These are phyloP conservation scores for Bombus difficillimus DNA, from an alignment of 1,140 invertebrate species.

Conservation along the genomic window DNA sequence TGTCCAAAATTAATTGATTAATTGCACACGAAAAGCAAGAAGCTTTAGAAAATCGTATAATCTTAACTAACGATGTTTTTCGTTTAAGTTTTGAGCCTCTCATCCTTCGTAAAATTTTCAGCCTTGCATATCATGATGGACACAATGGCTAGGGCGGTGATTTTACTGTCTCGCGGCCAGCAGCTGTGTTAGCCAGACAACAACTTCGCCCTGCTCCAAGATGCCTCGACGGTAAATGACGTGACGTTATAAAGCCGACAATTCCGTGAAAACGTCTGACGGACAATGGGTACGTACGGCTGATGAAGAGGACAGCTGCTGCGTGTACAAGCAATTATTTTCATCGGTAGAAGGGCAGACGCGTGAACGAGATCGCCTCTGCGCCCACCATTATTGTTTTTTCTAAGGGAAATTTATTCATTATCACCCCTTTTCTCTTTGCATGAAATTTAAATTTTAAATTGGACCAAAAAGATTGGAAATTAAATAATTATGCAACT, in stretches of 20 bases:
- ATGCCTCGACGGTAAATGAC: slow-evolving; percentile 48
- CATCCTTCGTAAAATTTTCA: not conserved
- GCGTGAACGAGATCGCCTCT: slow-evolving; percentile 17
- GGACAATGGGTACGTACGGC: slow-evolving; percentile 32
- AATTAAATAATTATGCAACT: not conserved
- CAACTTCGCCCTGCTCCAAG: slow-evolving; percentile 16
- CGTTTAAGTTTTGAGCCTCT: not conserved
- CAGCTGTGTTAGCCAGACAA: slow-evolving; percentile 18
- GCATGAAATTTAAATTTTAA: not conserved
- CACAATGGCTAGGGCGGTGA: not conserved
- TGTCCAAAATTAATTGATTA: not conserved
- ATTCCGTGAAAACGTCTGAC: slow-evolving; percentile 40
- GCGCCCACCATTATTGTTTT: not conserved
- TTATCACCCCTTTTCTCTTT: not conserved
- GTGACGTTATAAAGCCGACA: slow-evolving; percentile 52
- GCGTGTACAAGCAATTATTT: slow-evolving; percentile 50
- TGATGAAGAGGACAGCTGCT: slow-evolving; percentile 47
- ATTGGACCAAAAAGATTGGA: not conserved
- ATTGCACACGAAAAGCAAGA: not conserved
- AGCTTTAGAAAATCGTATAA: not conserved
- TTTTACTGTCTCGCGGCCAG: slow-evolving; percentile 18
- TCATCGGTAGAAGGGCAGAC: not conserved
- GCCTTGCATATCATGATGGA: not conserved
- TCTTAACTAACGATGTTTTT: not conserved
- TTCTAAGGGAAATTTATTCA: slow-evolving; percentile 6